Base-by-base conservation (phyloP, 2,888 invertebrate genomes). In the Trachelus stipa region DNA sequence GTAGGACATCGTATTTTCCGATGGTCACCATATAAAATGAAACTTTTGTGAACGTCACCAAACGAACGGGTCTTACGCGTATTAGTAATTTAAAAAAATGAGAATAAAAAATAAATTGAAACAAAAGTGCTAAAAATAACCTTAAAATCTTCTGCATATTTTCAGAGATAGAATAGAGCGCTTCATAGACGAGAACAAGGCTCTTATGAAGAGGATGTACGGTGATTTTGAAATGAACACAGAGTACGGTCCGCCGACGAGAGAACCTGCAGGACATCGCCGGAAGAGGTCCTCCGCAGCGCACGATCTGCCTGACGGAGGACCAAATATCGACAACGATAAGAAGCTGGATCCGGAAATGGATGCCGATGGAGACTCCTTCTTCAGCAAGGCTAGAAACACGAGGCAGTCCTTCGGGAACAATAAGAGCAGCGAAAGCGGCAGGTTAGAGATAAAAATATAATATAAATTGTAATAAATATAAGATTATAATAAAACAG, bases 131-230 rank as follows among this genome's bases (percentile, higher is more conserved):
- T 40, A 12, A 37, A 12, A 37, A 15, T 40, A 15, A 40, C 15
- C 15, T 15, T 6, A 56, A 15, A 56, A 15, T 23, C 23, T 56
- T 40, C 40, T 23, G 23, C 1, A 9, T 23, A 56, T 9, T 93
- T 94, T 76, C 93, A 98, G 98, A 92, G 97, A 97, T 83, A 95
- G 96, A 90, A 98, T 98, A 91, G 97, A 98, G 91, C 93, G 94
- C 82, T 98, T 98, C 92, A 98, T 98, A 88, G 98, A 98, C 89
- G 97, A 98, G 91, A 98, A 98, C 91, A 98, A 98, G 92, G 98
- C 98, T 77, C 91, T 98, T 84, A 97, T 98, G 94, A 96, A 97
- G 89, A 94, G 98, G 80, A 98, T 98, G 98, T 98, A 97, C 90
- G 98, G 98, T 0, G 97, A 97, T 85, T 98, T 98, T 89, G 94